Evolutionary conservation across 2,113 vertebrate genomes (phyloP).

Genomic region (Corythaeola cristata): DNA sequence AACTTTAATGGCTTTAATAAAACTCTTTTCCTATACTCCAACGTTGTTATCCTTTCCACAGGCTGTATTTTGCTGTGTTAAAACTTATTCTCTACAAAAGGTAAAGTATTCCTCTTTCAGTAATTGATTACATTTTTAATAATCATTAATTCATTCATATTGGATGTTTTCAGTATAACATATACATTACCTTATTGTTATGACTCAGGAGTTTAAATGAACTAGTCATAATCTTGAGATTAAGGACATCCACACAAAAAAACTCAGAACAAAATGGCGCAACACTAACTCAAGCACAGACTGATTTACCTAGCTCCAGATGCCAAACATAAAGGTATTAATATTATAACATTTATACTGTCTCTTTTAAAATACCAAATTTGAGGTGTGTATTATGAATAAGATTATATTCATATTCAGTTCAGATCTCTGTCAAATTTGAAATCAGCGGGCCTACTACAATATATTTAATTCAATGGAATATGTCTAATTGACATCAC

Average conservation of each 20-base stretch:
- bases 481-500: neutral
- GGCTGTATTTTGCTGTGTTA: neutral
- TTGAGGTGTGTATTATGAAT: neutral
- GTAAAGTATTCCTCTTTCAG: neutral
- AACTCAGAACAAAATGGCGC: neutral
- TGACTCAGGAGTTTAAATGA: neutral
- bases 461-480: neutral
- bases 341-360: neutral
- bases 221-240: neutral
- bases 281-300: neutral
- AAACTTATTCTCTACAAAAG: neutral
- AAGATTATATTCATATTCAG: neutral
- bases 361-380: neutral
- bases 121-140: conserved; percentile 7
- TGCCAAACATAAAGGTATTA: neutral
- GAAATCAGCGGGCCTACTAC: neutral
- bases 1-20: conserved; percentile 67
- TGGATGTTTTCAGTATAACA: neutral
- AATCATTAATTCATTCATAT: neutral
- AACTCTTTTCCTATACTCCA: conserved; percentile 52
- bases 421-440: neutral
- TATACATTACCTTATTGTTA: neutral
- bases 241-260: neutral
- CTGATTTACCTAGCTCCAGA: neutral
- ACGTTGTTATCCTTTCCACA: neutral